Conservation (phyloP, 2,113 vertebrate species). For the Naja naja region DNA sequence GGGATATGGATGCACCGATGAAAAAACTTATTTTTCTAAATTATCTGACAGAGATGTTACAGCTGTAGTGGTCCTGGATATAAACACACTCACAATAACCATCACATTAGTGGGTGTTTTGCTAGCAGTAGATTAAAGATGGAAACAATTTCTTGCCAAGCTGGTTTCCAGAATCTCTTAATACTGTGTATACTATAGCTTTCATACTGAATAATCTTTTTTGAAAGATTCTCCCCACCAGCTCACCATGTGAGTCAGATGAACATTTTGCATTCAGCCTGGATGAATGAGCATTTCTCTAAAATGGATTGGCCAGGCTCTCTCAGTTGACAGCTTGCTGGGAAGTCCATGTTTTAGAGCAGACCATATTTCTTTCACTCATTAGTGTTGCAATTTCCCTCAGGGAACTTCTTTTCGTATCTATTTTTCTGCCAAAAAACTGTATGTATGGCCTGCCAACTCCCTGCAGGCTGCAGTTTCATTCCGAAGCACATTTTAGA, state of each 20-base stretch:
- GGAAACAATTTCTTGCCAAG: neutral
- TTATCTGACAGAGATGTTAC: neutral
- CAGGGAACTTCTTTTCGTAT: neutral
- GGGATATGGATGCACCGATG: neutral
- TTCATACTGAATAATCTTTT: neutral
- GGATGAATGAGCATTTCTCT: slow-evolving; percentile 6
- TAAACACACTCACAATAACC: neutral
- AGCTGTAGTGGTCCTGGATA: neutral
- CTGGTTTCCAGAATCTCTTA: neutral
- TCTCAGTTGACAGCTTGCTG: neutral
- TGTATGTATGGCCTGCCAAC: neutral
- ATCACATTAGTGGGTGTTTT: neutral
- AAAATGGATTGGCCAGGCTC: neutral
- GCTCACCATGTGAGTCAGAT: neutral
- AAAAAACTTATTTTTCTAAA: neutral
- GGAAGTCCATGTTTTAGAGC: slow-evolving; percentile 2
- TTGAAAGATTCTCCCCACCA: neutral
- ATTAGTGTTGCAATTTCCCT: slow-evolving; percentile 6
- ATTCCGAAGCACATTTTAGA: neutral
- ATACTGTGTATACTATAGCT: neutral
- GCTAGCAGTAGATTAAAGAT: neutral
- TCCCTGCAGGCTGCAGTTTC: neutral
- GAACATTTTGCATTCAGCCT: neutral
- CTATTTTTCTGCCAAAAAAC: neutral
- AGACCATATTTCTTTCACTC: neutral